Percentiles rank a stretch among this genome's conserved stretches.
Evolutionary conservation across 2,888 invertebrate species (phyloP).

Genomic region (Ischnura elegans): DNA sequence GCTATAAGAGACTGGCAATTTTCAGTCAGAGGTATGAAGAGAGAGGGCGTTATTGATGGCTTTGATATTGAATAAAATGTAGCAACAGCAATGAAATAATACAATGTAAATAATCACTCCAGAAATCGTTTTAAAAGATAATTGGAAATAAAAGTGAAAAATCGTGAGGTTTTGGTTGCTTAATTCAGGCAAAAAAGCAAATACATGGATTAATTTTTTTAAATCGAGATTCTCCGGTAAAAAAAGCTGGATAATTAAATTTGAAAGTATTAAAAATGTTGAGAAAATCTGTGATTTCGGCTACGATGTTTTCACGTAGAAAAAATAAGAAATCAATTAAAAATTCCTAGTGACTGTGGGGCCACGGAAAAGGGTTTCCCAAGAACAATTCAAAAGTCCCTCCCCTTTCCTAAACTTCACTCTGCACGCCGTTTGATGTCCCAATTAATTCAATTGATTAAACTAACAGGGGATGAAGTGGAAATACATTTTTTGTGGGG

Average conservation of each 20-base stretch:
- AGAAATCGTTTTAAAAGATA: too few species aligned
- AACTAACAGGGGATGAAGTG: not conserved
- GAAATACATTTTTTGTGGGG: not conserved
- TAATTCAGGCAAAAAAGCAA: too few species aligned
- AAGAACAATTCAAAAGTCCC: not conserved
- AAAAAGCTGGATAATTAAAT: too few species aligned
- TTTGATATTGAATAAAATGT: too few species aligned
- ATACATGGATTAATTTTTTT: too few species aligned
- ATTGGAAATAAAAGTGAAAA: too few species aligned
- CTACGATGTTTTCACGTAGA: not conserved
- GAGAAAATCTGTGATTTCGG: not conserved
- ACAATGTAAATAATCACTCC: too few species aligned
- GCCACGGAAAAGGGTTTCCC: not conserved
- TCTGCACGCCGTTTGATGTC: not conserved
- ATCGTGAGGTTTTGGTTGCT: too few species aligned
- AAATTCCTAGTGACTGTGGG: not conserved
- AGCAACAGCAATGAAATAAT: too few species aligned
- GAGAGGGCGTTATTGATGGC: too few species aligned
- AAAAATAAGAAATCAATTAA: not conserved
- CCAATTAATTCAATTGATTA: slow-evolving; percentile 39
- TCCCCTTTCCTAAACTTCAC: not conserved
- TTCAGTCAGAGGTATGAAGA: not conserved
- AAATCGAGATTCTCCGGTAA: too few species aligned
- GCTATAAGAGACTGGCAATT: not conserved
- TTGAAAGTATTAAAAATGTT: too few species aligned